Percentiles rank a stretch among this genome's conserved stretches.
These are phyloP conservation scores for Drosophila rhopaloa DNA, from an alignment of 1,140 invertebrate genomes.

Conservation along the genomic window DNA sequence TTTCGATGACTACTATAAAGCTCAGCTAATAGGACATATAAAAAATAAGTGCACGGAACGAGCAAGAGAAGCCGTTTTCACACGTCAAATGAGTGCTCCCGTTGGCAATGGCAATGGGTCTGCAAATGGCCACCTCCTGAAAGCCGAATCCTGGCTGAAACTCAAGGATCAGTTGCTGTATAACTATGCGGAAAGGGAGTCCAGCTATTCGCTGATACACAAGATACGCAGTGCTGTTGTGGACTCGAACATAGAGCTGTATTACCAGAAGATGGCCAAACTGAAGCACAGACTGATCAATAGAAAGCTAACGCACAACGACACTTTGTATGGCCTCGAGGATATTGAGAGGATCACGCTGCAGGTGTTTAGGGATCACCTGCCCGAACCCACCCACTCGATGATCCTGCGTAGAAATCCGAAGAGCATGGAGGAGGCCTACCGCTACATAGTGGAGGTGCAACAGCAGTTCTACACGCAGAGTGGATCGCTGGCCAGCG, in stretches of 20 bases:
- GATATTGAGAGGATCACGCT: slow-evolving; percentile 68
- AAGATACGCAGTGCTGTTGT: slow-evolving; percentile 64
- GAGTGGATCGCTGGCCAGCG: slow-evolving; percentile 62
- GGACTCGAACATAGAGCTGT: slow-evolving; percentile 71
- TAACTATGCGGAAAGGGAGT: slow-evolving; percentile 64
- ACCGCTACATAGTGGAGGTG: slow-evolving; percentile 73
- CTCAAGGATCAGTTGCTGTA: slow-evolving; percentile 67
- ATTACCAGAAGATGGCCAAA: slow-evolving; percentile 71
- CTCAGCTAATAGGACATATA: slow-evolving; percentile 64
- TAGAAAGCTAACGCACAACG: slow-evolving; percentile 68
- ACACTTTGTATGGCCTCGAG: slow-evolving; percentile 64
- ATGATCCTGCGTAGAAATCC: slow-evolving; percentile 71
- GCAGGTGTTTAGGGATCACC: slow-evolving; percentile 67
- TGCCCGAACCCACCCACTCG: slow-evolving; percentile 71
- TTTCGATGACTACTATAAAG: slow-evolving; percentile 73
- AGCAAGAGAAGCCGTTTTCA: slow-evolving; percentile 67
- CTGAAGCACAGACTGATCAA: slow-evolving; percentile 69
- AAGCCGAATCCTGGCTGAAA: slow-evolving; percentile 69
- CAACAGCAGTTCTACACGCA: slow-evolving; percentile 75
- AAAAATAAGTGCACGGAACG: slow-evolving; percentile 75
- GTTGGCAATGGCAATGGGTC: slow-evolving; percentile 35
- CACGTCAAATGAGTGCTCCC: slow-evolving; percentile 61
- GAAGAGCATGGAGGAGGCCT: slow-evolving; percentile 77
- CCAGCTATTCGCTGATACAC: slow-evolving; percentile 69
- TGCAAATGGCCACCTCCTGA: slow-evolving; percentile 36